Conservation (phyloP, 2,797 vertebrate genomes). For the Smutsia temminckii region DNA sequence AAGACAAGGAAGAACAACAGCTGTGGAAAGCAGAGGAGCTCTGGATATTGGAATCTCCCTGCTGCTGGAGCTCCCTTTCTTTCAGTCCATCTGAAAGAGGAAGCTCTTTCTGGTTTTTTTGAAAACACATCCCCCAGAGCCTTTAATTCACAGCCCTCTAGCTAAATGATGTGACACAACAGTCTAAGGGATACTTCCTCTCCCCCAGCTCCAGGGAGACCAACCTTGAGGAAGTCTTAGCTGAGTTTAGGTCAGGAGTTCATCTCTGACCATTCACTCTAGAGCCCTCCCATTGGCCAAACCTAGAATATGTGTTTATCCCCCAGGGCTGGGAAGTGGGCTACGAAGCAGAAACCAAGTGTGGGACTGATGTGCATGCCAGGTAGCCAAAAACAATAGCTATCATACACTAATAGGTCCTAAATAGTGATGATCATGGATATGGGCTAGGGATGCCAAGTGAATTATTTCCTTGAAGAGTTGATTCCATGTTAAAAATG, state of each 20-base stretch:
- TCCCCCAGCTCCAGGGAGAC: background rate
- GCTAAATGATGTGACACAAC: background rate
- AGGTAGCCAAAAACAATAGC: background rate
- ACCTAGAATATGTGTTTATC: background rate
- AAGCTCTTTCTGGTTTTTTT: background rate
- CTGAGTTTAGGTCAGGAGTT: background rate
- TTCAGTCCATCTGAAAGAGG: background rate
- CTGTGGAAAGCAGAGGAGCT: background rate
- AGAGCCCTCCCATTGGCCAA: background rate
- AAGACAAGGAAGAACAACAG: background rate
- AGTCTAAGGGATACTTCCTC: background rate
- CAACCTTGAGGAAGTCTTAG: background rate
- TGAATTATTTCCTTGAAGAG: background rate
- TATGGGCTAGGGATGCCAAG: background rate
- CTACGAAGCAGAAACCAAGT: background rate
- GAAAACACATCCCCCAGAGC: background rate
- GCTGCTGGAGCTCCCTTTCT: background rate
- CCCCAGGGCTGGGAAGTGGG: background rate
- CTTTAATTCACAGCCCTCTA: background rate
- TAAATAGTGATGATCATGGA: background rate
- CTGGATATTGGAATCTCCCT: background rate
- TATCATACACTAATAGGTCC: background rate
- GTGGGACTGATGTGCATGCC: background rate
- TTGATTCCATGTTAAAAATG: background rate
- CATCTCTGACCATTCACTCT: background rate